phyloP scores from a whole-genome alignment of 2,113 vertebrate genomes.

The Psittacara wagleri region DNA sequence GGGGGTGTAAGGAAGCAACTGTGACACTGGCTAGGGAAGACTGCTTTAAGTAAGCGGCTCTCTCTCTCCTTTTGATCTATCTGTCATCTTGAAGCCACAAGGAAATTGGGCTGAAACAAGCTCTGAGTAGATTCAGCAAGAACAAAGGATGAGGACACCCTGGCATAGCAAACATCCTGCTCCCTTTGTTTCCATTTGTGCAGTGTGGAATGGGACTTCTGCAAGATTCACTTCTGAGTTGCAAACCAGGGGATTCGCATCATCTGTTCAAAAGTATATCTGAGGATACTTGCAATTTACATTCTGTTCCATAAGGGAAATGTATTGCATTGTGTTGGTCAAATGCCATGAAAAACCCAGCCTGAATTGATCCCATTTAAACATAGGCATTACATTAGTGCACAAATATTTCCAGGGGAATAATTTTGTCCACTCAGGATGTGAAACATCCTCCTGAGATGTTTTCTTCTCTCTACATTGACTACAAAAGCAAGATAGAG shows the following conservation, averaged over 20 bases:
- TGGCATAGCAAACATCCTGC: background rate
- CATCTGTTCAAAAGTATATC: background rate
- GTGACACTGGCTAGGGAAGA: background rate
- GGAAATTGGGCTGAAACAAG: background rate
- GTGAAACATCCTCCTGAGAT: background rate
- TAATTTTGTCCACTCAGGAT: background rate
- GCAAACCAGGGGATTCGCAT: background rate
- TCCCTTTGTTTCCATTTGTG: background rate
- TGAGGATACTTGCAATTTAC: background rate
- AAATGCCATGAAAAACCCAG: background rate
- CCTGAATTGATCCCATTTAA: background rate
- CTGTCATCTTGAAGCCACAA: background rate
- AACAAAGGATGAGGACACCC: background rate
- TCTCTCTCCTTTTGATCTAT: background rate
- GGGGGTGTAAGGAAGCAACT: background rate
- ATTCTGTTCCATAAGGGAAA: background rate
- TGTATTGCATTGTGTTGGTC: background rate
- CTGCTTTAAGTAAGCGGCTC: background rate
- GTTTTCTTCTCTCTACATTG: background rate
- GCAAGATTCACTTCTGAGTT: background rate
- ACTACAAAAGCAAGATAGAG: background rate
- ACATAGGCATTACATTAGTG: background rate
- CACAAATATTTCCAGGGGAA: background rate
- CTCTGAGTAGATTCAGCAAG: background rate
- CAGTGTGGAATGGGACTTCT: background rate